Base-by-base conservation (phyloP, 2,113 vertebrate genomes). In the Anser cygnoides region DNA sequence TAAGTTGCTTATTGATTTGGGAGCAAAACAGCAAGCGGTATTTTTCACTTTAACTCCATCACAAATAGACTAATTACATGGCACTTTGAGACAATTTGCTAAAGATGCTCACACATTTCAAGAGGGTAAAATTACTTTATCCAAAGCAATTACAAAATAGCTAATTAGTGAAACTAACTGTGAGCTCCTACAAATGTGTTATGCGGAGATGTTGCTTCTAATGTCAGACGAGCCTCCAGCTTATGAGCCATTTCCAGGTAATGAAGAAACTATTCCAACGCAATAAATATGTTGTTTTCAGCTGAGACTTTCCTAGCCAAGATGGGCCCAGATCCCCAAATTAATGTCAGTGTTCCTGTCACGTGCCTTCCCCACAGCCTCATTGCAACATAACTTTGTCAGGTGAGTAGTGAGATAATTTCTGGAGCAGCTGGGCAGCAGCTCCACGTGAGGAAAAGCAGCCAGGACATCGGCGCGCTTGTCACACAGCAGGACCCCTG, bases 141-240 rank as follows among this genome's bases (percentile, higher is more conserved):
- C 96, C 85, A 55, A 87, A 85, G 95, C 96, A 97, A 97, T 98
- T 98, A 97, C 89, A 95, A 91, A 92, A 82, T 63, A 95, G 85
- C 95, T 97, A 98, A 98, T 98, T 98, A 98, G 95, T 93, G 96
- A 95, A 96, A 95, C 92, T 97, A 78, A 90, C 93, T 93, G 80
- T 73, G 93, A 96, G 93, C 94, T 96, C 86, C 95, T 89, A 87
- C 46, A 94, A 94, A 97, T 94, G 92, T 94, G 93, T 90, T 97
- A 85, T 92, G 92, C 95, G 87, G 93, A 97, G 94, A 95, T 88
- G 87, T 26, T 83, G 70, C 62, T 96, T 80, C 82, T 87, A 94
- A 86, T 90, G 83, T 70, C 92, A 96, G 95, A 89, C 67, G 91
- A 97, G 73, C 77, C 66, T 93, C 81, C 66, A 71, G 93, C 84